Base-by-base conservation (phyloP, 1,140 invertebrate genomes). In the Euwallacea similis region DNA sequence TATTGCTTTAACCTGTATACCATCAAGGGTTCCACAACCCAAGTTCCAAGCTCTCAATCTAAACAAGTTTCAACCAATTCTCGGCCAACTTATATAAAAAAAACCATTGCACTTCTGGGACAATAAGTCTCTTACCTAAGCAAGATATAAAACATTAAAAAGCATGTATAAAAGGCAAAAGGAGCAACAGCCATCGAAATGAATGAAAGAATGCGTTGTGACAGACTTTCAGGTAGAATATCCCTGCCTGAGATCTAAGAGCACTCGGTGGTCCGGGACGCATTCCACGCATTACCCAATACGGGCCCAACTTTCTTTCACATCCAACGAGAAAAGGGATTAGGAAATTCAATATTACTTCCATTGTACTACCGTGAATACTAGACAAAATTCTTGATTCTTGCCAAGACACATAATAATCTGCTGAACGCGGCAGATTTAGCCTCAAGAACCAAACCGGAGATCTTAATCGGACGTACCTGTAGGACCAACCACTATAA, bases 201-300 rank as follows among this genome's bases (percentile, higher is more conserved):
- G 58, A 68, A 68, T 68, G 66, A 68, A 68, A 68, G 66, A 68
- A 68, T 68, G 56, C 56, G 55, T 68, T 67, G 66, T 68, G 66
- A 68, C 66, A 68, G 66, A 59, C 66, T 54, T 60, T 68, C 66
- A 68, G 66, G 66, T 68, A 68, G 66, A 68, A 68, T 68, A 68
- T 68, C 64, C 64, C 54, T 33, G 21, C 21, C 21, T 15, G 54
- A 59, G 66, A 68, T 55, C 50, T 66, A 56, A 66, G 64, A 59
- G 42, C 66, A 47, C 56, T 59, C 66, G 70, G 70, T 72, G 70
- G 70, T 72, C 70, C 58, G 64, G 50, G 70, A 46, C 47, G 65
- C 70, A 72, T 72, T 72, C 70, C 64, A 61, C 11, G 59, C 70
- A 72, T 72, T 66, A 43, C 70, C 69, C 43, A 66, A 54, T 66